Base-by-base conservation (phyloP, 2,113 vertebrate genomes). In the Pterocles gutturalis region DNA sequence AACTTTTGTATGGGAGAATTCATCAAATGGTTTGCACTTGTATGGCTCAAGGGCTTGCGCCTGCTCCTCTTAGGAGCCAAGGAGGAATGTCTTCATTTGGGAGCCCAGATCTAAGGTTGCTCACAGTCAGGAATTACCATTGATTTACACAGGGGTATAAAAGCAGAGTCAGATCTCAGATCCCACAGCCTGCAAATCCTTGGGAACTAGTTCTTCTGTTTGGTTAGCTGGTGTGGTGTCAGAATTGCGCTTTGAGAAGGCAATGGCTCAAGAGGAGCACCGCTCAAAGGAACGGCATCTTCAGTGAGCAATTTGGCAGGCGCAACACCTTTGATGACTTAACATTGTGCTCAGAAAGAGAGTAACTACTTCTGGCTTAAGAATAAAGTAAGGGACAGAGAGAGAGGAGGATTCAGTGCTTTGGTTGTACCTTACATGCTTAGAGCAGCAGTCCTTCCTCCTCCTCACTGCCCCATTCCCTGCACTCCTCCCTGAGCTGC, bases 311-410 rank as follows among this genome's bases (percentile, higher is more conserved):
- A 46, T 82, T 87, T 76, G 34, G 86, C 83, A 95, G 48, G 25
- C 53, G 69, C 83, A 95, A 29, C 38, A 67, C 34, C 76, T 95
- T 96, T 95, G 90, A 93, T 91, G 95, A 87, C 58, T 94, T 97
- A 67, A 81, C 49, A 7, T 34, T 45, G 34, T 46, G 77, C 65
- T 95, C 86, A 95, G 48, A 96, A 95, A 87, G 24, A 64, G 21
- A 67, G 26, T 78, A 93, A 93, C 69, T 87, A 29, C 80, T 92
- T 66, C 92, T 97, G 97, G 92, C 95, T 93, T 48, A 67, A 94
- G 95, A 97, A 96, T 87, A 95, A 96, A 93, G 94, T 38, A 70
- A 71, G 87, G 51, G n/a, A 67, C 22, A 65, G 29, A 33, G 55
- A 88, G 75, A 71, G 67, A 87, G 36, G 41, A 92, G 29, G 20